Conservation (phyloP, 2,113 vertebrate genomes). For the Emydura subglobosa region DNA sequence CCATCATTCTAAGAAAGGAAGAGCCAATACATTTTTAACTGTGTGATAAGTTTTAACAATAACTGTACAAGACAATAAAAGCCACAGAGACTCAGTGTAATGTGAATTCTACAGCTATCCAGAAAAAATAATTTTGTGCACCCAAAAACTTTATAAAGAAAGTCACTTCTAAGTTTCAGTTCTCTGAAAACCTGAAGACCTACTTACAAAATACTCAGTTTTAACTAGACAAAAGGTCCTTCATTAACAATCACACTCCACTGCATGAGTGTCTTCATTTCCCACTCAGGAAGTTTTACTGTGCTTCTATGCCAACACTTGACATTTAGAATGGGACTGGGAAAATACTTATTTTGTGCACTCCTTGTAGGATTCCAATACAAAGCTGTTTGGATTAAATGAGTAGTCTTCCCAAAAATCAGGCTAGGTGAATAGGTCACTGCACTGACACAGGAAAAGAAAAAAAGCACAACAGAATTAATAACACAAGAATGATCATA, state of each 20-base stretch:
- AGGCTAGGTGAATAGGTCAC: not conserved
- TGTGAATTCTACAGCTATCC: conserved; percentile 19
- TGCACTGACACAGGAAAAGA: not conserved
- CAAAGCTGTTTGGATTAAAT: not conserved
- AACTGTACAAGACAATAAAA: not conserved
- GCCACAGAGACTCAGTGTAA: not conserved
- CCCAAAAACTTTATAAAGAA: conserved; percentile 10
- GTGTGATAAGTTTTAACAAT: not conserved
- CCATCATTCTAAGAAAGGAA: not conserved
- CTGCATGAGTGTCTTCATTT: not conserved
- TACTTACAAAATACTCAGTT: not conserved
- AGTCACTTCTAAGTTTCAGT: conserved; percentile 19
- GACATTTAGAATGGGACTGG: not conserved
- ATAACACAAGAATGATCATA: not conserved
- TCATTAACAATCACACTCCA: not conserved
- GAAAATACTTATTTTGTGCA: not conserved
- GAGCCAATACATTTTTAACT: not conserved
- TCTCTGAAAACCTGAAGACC: conserved; percentile 22
- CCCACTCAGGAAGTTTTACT: not conserved
- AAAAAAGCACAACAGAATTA: not conserved
- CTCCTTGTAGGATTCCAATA: not conserved
- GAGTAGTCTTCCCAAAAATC: not conserved
- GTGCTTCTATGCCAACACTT: not conserved
- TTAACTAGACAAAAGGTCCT: not conserved
- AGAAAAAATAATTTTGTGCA: not conserved